phyloP scores from a whole-genome alignment of 1,140 invertebrate genomes.

The Drosophila repletoides region DNA sequence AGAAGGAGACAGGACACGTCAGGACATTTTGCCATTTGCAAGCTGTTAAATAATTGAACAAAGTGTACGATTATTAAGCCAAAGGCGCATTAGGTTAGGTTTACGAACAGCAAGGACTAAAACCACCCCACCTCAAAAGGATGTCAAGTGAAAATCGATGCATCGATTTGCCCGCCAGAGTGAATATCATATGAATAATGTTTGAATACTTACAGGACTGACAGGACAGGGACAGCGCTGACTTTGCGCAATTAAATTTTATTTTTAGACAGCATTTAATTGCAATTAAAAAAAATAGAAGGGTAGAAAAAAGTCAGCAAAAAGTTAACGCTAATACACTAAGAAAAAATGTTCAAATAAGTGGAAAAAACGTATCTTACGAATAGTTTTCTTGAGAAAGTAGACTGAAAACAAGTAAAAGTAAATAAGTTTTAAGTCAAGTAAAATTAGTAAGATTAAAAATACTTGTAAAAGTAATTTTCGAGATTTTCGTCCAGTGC shows the following conservation, averaged over 20 bases:
- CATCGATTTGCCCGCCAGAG: conserved; percentile 56
- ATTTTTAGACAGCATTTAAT: conserved; percentile 45
- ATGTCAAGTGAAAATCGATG: conserved; percentile 64
- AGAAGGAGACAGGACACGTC: not conserved
- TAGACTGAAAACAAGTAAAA: too few species aligned
- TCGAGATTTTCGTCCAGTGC: too few species aligned
- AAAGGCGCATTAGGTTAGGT: not conserved
- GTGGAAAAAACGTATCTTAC: not conserved
- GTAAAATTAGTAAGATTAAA: too few species aligned
- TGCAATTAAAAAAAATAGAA: conserved; percentile 50
- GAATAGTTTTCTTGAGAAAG: too few species aligned
- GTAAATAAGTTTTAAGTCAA: too few species aligned
- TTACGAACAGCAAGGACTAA: not conserved
- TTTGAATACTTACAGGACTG: not conserved
- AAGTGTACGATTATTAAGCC: conserved; percentile 31
- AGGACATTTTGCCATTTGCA: conserved; percentile 21
- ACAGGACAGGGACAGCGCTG: not conserved
- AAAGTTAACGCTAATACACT: not conserved
- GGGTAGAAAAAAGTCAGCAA: not conserved
- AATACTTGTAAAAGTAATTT: too few species aligned
- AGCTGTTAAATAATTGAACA: conserved; percentile 39
- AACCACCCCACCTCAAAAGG: not conserved
- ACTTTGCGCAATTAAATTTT: conserved; percentile 55
- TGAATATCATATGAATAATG: conserved; percentile 21
- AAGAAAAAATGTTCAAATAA: not conserved